Base-by-base conservation (phyloP, 92 coral and sea anemone species). In the Porites rus region DNA sequence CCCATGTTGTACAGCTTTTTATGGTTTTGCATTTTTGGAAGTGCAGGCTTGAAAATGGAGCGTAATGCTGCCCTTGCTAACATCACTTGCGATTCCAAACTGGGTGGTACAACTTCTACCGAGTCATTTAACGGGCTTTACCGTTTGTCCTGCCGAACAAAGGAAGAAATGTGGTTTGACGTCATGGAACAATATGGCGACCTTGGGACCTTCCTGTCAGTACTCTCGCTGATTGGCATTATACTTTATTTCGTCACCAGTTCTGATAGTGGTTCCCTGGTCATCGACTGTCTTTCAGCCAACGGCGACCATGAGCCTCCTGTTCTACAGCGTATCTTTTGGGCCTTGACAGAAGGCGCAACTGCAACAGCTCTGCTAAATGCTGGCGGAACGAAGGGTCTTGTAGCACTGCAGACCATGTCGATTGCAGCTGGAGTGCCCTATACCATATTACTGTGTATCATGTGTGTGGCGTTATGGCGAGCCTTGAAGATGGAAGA, bases 241-340 rank as follows among this genome's bases (percentile, higher is more conserved):
- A 77, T 94, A 25, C 85, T 94, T 28, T 94, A 94, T 90, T 94
- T 94, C 62, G 98, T 94, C 63, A 94, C 98, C 84, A 94, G 98
- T 69, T 90, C 98, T 31, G 98, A 94, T 88, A 94, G 98, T 56
- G 98, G 98, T 51, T 94, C 98, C 5, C 93, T 94, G 69, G 95
- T 94, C 78, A 94, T 94, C 74, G 98, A 94, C 86, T 93, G 95
- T 83, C 93, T 94, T 7, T 85, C 98, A 51, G 94, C 98, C 80
- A 94, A 94, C 86, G 97, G 97, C 31, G 89, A 94, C 69, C 95
- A 95, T 65, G 93, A 94, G 76, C 97, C 97, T 22, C 97, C 98
- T 65, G 79, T 94, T 10, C 69, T 75, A 14, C 98, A 94, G 81
- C 93, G 98, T 3, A 76, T 94, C 86, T 94, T 94, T 85, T 94